A percentile compares a stretch with the other conserved stretches of the same genome.
Conservation (phyloP, 2,888 invertebrate genomes). For the Griposia aprilina region DNA sequence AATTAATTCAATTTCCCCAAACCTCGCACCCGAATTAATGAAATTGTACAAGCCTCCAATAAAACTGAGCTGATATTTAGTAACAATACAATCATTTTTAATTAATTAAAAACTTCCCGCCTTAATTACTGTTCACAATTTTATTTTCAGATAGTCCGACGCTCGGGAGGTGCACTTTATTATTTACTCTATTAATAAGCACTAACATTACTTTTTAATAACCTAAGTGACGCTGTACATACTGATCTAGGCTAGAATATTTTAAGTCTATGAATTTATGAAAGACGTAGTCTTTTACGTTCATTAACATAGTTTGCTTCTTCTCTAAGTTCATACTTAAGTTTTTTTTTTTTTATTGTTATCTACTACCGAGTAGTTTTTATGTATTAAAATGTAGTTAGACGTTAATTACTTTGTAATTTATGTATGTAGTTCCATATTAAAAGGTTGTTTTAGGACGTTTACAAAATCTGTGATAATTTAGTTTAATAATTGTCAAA, state of each 20-base stretch:
- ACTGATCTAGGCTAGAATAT: conserved; percentile 38
- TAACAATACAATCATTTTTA: conserved; percentile 33
- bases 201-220: conserved; percentile 46
- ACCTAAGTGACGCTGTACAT: conserved; percentile 40
- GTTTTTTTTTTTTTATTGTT: too few relatives aligned
- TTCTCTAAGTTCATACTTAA: conserved; percentile 15
- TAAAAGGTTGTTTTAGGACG: conserved; percentile 48
- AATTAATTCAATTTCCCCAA: conserved; percentile 23
- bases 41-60: conserved; percentile 24
- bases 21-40: conserved; percentile 20
- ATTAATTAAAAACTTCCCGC: conserved; percentile 42
- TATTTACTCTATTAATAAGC: conserved; percentile 54
- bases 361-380: conserved; percentile 22
- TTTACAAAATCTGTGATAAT: conserved; percentile 69
- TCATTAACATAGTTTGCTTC: conserved; percentile 27
- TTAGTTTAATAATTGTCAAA: conserved; percentile 60
- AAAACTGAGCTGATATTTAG: conserved; percentile 28
- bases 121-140: conserved; percentile 48
- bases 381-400: conserved; percentile 5
- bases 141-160: conserved; percentile 69
- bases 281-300: conserved; percentile 40
- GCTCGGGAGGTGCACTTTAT: conserved; percentile 48
- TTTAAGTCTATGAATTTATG: conserved; percentile 45
- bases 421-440: conserved; percentile 15
- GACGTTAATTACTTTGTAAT: conserved; percentile 8